Base-by-base conservation (phyloP, 2,797 vertebrate genomes). In the Sternotherus odoratus region DNA sequence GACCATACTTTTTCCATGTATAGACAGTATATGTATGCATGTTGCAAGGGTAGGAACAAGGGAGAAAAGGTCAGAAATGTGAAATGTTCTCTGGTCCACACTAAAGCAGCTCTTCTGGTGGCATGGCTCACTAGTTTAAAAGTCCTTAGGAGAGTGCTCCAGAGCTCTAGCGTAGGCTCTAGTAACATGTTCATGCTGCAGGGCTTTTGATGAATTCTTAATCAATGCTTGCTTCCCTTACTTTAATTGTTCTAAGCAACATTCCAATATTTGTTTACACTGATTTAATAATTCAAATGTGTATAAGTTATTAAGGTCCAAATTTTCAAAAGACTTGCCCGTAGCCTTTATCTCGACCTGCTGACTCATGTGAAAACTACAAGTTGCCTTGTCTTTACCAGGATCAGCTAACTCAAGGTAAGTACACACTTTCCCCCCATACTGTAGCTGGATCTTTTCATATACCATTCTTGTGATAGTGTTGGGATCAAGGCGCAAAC, bases 401-500 rank as follows among this genome's bases (percentile, higher is more conserved):
- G 91, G 94, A 94, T 80, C 26, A 57, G 12, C 78, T 54, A 79
- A 79, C 91, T 91, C 88, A 90, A 81, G 91, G 77, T 66, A 84
- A 91, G 88, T 94, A 82, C 86, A 95, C 82, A 80, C 84, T 95
- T 84, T 91, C 11, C 90, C 93, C 93, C 90, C 82, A 63, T 82
- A 86, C 92, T 90, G 90, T 87, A 96, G 89, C 77, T 88, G 88
- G 74, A 80, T 90, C 94, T 95, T 94, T 96, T 97, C 91, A 97
- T 83, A 96, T 95, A 85, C 46, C 56, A 46, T 83, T 95, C 95
- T 90, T 95, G 88, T 95, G 82, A 80, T 24, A 77, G 36, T 39
- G 33, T 8, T 9, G 43, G 63, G 57, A 36, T 30, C 43, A 85
- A 56, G 17, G 57, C 57, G 5, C 36, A 66, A 66, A 66, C 19